A percentile compares a stretch with the other conserved stretches of the same genome.
phyloP scores from a whole-genome alignment of 2,113 vertebrate genomes.

The Meles meles region DNA sequence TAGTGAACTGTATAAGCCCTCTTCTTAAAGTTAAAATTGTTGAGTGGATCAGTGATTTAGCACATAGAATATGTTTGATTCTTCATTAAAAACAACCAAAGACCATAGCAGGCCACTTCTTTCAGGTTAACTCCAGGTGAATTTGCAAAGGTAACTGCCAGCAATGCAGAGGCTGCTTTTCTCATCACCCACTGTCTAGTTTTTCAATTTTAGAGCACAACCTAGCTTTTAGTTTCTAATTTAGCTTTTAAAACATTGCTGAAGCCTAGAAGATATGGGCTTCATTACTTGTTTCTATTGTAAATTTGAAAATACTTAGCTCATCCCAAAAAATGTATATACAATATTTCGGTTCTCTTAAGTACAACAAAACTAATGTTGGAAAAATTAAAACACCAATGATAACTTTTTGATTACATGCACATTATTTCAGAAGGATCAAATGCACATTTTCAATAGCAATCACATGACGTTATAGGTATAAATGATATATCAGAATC shows the following conservation, averaged over 20 bases:
- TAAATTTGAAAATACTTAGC: neutral
- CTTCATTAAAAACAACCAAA: neutral
- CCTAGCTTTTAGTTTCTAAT: neutral
- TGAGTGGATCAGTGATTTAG: neutral
- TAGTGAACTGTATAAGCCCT: neutral
- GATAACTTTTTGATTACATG: neutral
- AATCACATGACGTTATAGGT: neutral
- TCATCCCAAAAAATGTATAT: neutral
- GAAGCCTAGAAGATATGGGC: neutral
- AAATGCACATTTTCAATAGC: neutral
- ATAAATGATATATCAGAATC: neutral
- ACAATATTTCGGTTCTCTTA: neutral
- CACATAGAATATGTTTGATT: neutral
- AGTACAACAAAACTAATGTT: neutral
- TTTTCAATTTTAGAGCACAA: neutral
- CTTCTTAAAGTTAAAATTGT: neutral
- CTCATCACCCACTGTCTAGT: neutral
- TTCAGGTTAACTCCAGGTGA: neutral
- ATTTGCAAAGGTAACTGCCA: neutral
- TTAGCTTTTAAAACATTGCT: neutral
- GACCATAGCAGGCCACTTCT: neutral
- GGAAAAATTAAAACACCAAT: neutral
- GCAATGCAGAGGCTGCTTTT: neutral
- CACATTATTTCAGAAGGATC: neutral
- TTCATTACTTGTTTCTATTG: neutral